phyloP scores from a whole-genome alignment of 1,140 invertebrate species.

The Gonatopus flavifemur region DNA sequence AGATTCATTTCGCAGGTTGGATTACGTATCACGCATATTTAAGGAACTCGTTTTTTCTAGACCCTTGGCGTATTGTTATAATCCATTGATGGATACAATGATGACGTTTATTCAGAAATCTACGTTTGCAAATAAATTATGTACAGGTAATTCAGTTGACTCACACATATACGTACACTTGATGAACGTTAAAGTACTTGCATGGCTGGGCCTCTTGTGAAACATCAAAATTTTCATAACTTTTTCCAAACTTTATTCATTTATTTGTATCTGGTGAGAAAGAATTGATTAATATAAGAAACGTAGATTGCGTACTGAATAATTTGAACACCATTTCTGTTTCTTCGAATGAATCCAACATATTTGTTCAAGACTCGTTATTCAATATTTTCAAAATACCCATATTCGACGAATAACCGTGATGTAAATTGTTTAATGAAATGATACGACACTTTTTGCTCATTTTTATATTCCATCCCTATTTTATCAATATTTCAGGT shows the following conservation, averaged over 20 bases:
- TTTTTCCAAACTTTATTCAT: too few species aligned
- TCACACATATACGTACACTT: too few species aligned
- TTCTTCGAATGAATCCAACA: constrained; percentile 12
- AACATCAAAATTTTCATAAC: too few species aligned
- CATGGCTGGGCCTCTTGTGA: too few species aligned
- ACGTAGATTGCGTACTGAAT: too few species aligned
- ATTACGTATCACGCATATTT: constrained; percentile 43
- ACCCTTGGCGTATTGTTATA: constrained; percentile 42
- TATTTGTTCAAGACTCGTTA: constrained; percentile 16
- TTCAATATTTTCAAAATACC: constrained; percentile 19
- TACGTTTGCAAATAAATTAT: constrained; percentile 30
- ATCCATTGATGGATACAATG: constrained; percentile 34
- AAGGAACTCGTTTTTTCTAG: constrained; percentile 49
- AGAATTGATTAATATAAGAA: too few species aligned
- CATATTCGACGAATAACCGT: constrained; percentile 19
- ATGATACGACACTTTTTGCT: too few species aligned
- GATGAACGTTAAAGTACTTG: too few species aligned
- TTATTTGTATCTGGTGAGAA: too few species aligned
- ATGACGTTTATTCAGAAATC: constrained; percentile 31
- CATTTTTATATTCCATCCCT: background rate
- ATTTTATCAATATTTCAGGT: constrained; percentile 24
- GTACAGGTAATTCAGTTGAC: constrained; percentile 8
- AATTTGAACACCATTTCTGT: too few species aligned
- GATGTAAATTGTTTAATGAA: constrained; percentile 2
- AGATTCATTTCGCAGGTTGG: constrained; percentile 31